These are phyloP conservation scores for Acanthurus tractus DNA, from an alignment of 2,797 vertebrate genomes.

Conservation along the genomic window DNA sequence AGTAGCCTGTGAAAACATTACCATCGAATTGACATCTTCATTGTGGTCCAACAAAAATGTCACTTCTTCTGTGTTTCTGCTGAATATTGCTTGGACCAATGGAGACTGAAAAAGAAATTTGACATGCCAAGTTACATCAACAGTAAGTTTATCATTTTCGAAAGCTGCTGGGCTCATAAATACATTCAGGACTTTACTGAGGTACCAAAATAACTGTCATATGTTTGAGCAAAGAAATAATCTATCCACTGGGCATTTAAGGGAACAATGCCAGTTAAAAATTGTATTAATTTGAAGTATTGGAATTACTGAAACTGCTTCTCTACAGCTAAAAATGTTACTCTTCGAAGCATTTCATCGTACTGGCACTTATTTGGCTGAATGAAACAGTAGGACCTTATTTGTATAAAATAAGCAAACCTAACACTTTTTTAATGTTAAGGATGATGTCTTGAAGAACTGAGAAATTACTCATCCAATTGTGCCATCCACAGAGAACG, in stretches of 20 bases:
- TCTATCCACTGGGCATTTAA: background rate
- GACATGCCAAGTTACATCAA: background rate
- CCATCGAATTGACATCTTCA: constrained; percentile 94
- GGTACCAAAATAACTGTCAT: background rate
- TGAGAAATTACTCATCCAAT: background rate
- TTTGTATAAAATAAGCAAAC: background rate
- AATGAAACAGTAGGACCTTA: background rate
- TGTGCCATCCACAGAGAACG: background rate
- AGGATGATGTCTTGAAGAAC: background rate
- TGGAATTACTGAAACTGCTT: background rate
- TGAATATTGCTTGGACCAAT: constrained; percentile 98
- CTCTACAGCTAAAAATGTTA: background rate
- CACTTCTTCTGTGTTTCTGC: constrained; percentile 93
- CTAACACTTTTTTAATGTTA: background rate
- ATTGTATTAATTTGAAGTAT: background rate
- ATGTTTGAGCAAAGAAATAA: background rate
- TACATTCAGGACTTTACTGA: background rate
- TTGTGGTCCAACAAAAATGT: constrained; percentile 91
- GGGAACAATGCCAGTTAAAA: background rate
- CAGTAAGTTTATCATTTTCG: background rate
- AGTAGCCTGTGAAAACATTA: constrained; percentile 63
- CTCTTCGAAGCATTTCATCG: background rate
- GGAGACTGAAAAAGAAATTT: constrained; percentile 86
- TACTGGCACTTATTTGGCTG: background rate
- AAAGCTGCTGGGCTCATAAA: background rate